Evolutionary conservation across 2,113 vertebrate species (phyloP).

Genomic region (Grallaria varia): DNA sequence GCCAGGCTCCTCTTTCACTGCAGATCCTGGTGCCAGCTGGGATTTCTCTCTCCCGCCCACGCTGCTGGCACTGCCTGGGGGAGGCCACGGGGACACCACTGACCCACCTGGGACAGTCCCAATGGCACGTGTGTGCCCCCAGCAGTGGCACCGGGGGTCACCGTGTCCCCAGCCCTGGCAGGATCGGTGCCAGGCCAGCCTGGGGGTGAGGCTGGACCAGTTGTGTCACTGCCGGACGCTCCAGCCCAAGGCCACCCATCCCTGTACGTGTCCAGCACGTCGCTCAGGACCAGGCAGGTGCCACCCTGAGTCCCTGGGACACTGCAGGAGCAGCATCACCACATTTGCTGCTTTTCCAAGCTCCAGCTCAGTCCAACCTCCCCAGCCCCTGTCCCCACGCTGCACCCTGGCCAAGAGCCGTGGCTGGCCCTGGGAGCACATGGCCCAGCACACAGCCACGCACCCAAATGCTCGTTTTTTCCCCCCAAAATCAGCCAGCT

Average conservation of each 20-base stretch:
- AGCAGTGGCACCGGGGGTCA: neutral
- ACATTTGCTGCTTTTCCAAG: neutral
- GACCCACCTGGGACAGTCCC: neutral
- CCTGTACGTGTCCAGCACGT: fast-evolving
- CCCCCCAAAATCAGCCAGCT: neutral
- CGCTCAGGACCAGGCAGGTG: neutral
- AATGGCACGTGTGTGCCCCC: neutral
- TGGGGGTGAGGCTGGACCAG: neutral
- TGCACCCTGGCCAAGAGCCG: neutral
- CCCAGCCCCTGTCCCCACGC: neutral
- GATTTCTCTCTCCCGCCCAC: neutral
- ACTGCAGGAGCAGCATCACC: neutral
- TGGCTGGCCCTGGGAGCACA: neutral
- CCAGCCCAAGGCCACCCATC: neutral
- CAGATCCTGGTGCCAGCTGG: neutral
- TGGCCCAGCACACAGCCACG: neutral
- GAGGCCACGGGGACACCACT: neutral
- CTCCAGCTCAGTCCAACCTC: neutral
- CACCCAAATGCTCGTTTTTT: neutral
- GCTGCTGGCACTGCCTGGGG: neutral
- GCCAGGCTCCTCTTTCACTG: fast-evolving
- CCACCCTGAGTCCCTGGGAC: fast-evolving
- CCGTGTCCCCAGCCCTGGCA: neutral
- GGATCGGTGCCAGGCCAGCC: neutral
- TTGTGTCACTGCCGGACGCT: neutral